phyloP scores from a whole-genome alignment of 2,797 vertebrate species.

The Pseudocheirus occidentalis region DNA sequence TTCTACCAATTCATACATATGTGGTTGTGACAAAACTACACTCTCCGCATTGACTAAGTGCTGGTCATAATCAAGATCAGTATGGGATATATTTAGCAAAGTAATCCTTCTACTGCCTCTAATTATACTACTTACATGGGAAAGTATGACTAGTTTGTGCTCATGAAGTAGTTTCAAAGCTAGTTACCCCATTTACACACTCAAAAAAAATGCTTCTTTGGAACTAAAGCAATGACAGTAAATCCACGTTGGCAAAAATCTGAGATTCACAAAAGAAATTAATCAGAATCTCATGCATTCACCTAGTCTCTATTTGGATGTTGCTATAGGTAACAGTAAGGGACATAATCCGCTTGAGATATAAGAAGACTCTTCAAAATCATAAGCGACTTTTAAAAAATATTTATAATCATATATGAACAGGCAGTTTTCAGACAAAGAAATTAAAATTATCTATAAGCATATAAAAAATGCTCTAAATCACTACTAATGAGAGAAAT shows the following conservation, averaged over 20 bases:
- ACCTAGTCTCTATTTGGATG: background rate
- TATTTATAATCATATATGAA: no score
- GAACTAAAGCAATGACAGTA: background rate
- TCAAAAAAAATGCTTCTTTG: background rate
- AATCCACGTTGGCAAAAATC: constrained; percentile 14
- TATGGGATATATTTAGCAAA: constrained; percentile 5
- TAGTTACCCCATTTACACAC: background rate
- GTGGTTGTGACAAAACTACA: background rate
- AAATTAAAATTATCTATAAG: no score
- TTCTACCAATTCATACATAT: background rate
- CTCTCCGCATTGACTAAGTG: background rate
- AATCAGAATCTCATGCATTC: background rate
- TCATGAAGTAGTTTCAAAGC: background rate
- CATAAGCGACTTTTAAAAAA: background rate
- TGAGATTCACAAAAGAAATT: background rate
- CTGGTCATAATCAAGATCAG: constrained; percentile 25
- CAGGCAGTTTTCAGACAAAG: no score
- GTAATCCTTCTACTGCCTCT: background rate
- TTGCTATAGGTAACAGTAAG: background rate
- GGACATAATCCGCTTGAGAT: background rate
- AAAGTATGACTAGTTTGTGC: constrained; percentile 8
- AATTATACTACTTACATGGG: constrained; percentile 32
- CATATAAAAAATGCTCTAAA: no score
- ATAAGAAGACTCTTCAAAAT: constrained; percentile 19
- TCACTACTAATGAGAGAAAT: no score